Percentiles rank a stretch among this genome's conserved stretches.
Conservation (phyloP, 2,888 invertebrate genomes). For the Pachydiplax longipennis region DNA sequence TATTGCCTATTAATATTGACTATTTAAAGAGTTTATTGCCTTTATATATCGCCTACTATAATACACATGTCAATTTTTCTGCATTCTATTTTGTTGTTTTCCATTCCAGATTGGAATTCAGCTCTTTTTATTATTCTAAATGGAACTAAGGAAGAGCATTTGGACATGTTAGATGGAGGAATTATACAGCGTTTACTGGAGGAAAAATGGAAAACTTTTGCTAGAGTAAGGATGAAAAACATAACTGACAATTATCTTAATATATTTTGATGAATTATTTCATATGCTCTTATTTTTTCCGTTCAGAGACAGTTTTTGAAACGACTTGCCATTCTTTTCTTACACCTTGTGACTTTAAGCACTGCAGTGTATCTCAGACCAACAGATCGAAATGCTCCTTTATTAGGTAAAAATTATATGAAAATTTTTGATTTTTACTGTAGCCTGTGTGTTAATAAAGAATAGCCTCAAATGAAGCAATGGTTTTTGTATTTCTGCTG, state of each 20-base stretch:
- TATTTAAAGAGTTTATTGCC: too few relatives aligned
- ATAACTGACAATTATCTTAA: too few relatives aligned
- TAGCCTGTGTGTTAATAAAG: too few relatives aligned
- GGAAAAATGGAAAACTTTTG: conserved; percentile 99
- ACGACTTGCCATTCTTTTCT: conserved; percentile 83
- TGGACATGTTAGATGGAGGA: conserved; percentile 98
- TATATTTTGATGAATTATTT: too few relatives aligned
- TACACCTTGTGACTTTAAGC: conserved; percentile 88
- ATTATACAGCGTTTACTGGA: conserved; percentile 96
- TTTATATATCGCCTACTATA: too few relatives aligned
- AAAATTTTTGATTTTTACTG: background rate
- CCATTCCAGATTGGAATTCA: conserved; percentile 90
- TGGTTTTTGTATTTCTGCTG: background rate
- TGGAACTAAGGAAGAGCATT: conserved; percentile 96
- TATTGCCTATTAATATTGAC: background rate
- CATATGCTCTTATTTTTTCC: conserved; percentile 49
- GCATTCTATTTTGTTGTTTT: background rate
- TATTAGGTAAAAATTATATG: conserved; percentile 57
- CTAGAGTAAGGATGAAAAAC: conserved; percentile 69
- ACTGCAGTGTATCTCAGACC: conserved; percentile 93
- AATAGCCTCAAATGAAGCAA: too few relatives aligned
- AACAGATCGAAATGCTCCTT: conserved; percentile 65
- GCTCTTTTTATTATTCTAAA: conserved; percentile 97
- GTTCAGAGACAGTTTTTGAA: conserved; percentile 89
- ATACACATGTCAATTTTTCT: background rate